A percentile compares a stretch with the other conserved stretches of the same genome.
phyloP scores from a whole-genome alignment of 2,888 invertebrate species.

The Taenaris catops region DNA sequence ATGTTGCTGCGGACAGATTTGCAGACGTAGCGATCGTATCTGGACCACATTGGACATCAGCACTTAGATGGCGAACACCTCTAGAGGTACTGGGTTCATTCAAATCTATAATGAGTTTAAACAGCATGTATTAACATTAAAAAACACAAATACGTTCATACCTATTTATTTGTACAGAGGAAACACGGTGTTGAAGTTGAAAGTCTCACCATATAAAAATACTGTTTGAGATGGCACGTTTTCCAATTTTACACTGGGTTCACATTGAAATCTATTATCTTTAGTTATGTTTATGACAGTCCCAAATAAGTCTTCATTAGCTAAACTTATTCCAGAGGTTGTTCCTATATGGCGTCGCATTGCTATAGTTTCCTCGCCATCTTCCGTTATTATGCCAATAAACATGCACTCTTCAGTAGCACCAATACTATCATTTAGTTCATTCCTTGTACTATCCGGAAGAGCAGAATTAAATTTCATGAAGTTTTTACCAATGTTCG shows the following conservation, averaged over 20 bases:
- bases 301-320: slow-evolving; percentile 34
- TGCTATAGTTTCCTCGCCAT: slow-evolving; percentile 45
- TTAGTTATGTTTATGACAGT: slow-evolving; percentile 37
- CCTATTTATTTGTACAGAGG: too few relatives aligned
- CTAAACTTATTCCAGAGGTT: slow-evolving; percentile 33
- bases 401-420: slow-evolving; percentile 42
- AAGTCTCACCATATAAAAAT: slow-evolving; percentile 57
- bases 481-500: slow-evolving; percentile 4
- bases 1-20: slow-evolving; percentile 41
- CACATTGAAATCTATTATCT: slow-evolving; percentile 34
- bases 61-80: slow-evolving; percentile 55
- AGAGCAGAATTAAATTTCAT: slow-evolving; percentile 9
- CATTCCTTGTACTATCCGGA: slow-evolving; percentile 5
- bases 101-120: too few relatives aligned
- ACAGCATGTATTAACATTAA: too few relatives aligned
- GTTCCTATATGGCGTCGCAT: slow-evolving; percentile 47
- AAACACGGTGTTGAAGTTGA: too few relatives aligned
- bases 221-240: slow-evolving; percentile 45
- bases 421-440: slow-evolving; percentile 27
- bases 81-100: slow-evolving; percentile 72
- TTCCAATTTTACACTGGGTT: slow-evolving; percentile 33
- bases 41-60: slow-evolving; percentile 65
- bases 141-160: too few relatives aligned
- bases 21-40: slow-evolving; percentile 36
- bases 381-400: slow-evolving; percentile 49